Conservation (phyloP, 1,140 invertebrate genomes). For the Macrobrachium rosenbergii region DNA sequence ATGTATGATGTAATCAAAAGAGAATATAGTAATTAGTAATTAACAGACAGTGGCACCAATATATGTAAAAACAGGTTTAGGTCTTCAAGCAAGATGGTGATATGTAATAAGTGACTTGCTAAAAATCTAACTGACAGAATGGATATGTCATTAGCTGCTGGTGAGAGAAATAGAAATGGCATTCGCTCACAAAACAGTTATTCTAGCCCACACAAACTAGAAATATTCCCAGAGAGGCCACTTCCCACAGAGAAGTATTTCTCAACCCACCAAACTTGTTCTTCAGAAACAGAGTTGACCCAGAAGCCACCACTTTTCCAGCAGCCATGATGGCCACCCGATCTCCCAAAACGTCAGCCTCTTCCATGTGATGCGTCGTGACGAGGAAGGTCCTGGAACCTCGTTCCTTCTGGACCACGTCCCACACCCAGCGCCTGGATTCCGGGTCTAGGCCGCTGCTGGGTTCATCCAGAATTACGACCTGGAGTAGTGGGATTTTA, state of each 20-base stretch:
- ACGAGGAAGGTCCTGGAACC: conserved; percentile 76
- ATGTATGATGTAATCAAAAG: too few species aligned
- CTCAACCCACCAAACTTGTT: conserved; percentile 72
- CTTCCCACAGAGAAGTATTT: neutral
- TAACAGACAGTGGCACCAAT: too few species aligned
- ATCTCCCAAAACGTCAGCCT: conserved; percentile 77
- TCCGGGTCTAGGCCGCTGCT: conserved; percentile 76
- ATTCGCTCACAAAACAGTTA: too few species aligned
- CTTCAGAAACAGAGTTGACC: conserved; percentile 79
- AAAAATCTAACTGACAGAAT: too few species aligned
- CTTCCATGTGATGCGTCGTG: conserved; percentile 78
- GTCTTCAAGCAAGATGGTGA: too few species aligned
- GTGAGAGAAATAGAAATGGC: too few species aligned
- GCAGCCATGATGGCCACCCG: conserved; percentile 79
- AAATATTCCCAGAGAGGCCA: too few species aligned
- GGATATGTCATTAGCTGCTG: too few species aligned
- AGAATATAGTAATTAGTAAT: too few species aligned
- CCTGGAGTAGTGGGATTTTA: conserved; percentile 66
- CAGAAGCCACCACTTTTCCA: conserved; percentile 76
- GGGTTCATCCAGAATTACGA: conserved; percentile 73
- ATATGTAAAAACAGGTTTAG: too few species aligned
- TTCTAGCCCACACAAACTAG: too few species aligned
- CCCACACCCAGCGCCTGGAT: conserved; percentile 77
- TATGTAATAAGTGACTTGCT: too few species aligned
- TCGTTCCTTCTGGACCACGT: conserved; percentile 69